Percentiles rank a stretch among this genome's conserved stretches.
phyloP scores from a whole-genome alignment of 2,888 invertebrate species.

The Eupithecia pulchellata region DNA sequence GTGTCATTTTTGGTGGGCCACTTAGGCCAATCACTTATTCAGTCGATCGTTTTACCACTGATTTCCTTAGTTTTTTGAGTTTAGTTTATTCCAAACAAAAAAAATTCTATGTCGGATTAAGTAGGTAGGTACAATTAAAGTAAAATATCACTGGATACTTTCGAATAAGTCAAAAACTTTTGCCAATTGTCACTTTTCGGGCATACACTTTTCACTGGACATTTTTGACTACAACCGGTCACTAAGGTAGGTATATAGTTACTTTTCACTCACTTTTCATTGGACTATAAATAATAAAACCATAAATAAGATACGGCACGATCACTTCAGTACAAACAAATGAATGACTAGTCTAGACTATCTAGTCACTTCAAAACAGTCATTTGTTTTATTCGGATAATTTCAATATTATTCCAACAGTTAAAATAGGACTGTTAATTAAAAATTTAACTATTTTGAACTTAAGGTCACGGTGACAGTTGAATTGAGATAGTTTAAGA shows the following conservation, averaged over 20 bases:
- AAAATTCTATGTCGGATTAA: too few species aligned
- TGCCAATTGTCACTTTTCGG: background rate
- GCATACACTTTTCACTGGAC: background rate
- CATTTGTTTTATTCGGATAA: background rate
- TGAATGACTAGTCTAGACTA: background rate
- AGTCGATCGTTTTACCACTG: background rate
- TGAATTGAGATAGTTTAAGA: background rate
- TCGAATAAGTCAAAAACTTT: background rate
- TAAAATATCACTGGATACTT: background rate
- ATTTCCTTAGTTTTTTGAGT: too few species aligned
- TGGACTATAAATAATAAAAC: too few species aligned
- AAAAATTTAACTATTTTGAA: conserved; percentile 16
- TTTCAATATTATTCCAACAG: background rate
- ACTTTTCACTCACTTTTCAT: too few species aligned
- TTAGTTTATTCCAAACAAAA: too few species aligned
- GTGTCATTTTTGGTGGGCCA: conserved; percentile 42
- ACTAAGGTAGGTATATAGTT: too few species aligned
- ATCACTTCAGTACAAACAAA: background rate
- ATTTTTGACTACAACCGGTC: background rate
- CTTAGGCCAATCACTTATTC: background rate
- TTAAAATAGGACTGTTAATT: background rate
- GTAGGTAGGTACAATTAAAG: too few species aligned
- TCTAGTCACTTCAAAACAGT: background rate
- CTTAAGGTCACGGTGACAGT: background rate
- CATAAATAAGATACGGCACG: too few species aligned